These are phyloP conservation scores for Lordiphosa clarofinis DNA, from an alignment of 1,140 invertebrate genomes.

Conservation along the genomic window DNA sequence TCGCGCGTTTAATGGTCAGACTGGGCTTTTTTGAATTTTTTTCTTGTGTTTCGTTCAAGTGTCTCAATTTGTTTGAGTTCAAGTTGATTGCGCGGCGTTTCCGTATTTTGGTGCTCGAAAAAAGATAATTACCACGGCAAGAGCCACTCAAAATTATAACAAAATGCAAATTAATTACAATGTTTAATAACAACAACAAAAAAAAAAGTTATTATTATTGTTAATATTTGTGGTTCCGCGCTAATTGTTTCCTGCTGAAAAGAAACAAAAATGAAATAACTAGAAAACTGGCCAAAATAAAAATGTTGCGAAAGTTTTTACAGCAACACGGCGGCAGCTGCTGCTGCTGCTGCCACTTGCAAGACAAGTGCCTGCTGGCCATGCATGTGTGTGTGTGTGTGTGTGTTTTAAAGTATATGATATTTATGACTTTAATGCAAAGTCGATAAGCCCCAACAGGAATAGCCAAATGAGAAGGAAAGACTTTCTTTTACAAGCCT, in stretches of 20 bases:
- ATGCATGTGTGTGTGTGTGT: too few species aligned
- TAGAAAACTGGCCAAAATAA: conserved; percentile 32
- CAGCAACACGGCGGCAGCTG: conserved; percentile 18
- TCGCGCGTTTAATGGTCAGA: not conserved
- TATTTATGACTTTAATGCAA: conserved; percentile 57
- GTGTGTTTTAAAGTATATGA: conserved; percentile 35
- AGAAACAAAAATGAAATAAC: too few species aligned
- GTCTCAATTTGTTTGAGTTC: conserved; percentile 3
- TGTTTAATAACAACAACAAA: conserved; percentile 24
- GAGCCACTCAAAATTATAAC: conserved; percentile 40
- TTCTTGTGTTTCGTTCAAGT: conserved; percentile 25
- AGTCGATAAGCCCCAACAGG: conserved; percentile 43
- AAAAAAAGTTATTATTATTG: conserved; percentile 7
- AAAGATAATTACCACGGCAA: conserved; percentile 26
- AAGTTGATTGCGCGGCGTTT: conserved; percentile 44
- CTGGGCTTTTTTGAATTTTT: conserved; percentile 17
- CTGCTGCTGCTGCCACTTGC: conserved; percentile 21
- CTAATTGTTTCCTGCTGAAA: conserved; percentile 55
- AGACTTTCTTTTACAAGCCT: too few species aligned
- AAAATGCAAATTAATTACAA: conserved; percentile 65
- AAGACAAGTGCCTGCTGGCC: conserved; percentile 18
- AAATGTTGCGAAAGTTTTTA: conserved; percentile 45
- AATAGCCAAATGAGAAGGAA: conserved; percentile 2
- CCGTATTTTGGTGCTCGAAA: conserved; percentile 48
- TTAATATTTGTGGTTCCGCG: conserved; percentile 40